These are phyloP conservation scores for Cylas formicarius DNA, from an alignment of 1,140 invertebrate genomes.

Conservation along the genomic window DNA sequence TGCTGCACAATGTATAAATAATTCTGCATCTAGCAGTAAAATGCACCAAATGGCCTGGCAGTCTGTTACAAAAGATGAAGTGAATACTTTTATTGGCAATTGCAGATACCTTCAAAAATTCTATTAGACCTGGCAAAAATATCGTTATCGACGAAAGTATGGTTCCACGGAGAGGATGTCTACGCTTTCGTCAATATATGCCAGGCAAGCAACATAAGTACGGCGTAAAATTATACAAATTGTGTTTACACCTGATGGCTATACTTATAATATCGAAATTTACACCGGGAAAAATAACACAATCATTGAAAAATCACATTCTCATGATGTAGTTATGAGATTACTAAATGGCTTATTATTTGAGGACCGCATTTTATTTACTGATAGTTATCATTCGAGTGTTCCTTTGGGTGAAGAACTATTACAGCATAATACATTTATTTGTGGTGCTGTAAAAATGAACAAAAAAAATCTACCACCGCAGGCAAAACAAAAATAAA, in stretches of 20 bases:
- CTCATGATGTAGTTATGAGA: slow-evolving; percentile 6
- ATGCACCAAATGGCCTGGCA: neutral
- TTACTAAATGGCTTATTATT: neutral
- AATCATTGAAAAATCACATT: neutral
- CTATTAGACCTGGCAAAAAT: slow-evolving; percentile 12
- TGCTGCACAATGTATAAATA: slow-evolving; percentile 2
- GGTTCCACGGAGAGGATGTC: slow-evolving; percentile 38
- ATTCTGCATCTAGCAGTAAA: neutral
- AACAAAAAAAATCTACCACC: neutral
- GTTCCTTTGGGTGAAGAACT: slow-evolving; percentile 8
- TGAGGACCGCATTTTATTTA: slow-evolving; percentile 1
- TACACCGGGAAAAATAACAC: slow-evolving; percentile 6
- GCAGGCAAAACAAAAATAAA: neutral
- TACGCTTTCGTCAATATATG: slow-evolving; percentile 42
- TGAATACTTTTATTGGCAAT: neutral
- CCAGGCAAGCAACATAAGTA: slow-evolving; percentile 39
- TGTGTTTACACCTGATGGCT: slow-evolving; percentile 12
- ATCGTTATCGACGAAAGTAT: slow-evolving; percentile 31
- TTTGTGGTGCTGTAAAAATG: slow-evolving; percentile 1
- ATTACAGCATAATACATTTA: neutral
- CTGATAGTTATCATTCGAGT: slow-evolving; percentile 10
- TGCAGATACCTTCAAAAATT: no score
- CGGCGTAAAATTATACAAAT: slow-evolving; percentile 28
- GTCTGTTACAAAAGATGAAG: neutral
- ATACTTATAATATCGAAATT: slow-evolving; percentile 5